Conservation (phyloP, 2,888 invertebrate genomes). For the Drosophila dives region DNA sequence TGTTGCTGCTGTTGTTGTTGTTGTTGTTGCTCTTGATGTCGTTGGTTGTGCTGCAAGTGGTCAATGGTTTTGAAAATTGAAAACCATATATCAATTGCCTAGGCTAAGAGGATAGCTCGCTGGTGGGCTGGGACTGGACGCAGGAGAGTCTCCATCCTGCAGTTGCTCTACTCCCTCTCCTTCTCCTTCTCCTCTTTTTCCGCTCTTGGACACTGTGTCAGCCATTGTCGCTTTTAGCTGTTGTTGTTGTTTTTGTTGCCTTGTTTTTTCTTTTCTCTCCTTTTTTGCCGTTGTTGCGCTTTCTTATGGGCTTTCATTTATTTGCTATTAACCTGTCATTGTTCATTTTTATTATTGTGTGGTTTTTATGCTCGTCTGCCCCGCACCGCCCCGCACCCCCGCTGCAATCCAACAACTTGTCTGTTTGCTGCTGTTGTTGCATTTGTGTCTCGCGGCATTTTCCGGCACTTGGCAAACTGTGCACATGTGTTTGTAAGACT, state of each 20-base stretch:
- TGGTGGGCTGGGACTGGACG: slow-evolving; percentile 6
- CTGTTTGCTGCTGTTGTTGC: slow-evolving; percentile 50
- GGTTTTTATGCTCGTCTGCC: slow-evolving; percentile 67
- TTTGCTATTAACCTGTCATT: slow-evolving; percentile 84
- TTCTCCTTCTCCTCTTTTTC: not conserved
- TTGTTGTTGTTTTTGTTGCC: slow-evolving; percentile 31
- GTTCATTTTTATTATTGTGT: slow-evolving; percentile 83
- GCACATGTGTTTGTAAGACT: slow-evolving; percentile 39
- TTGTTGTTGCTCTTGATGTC: slow-evolving; percentile 16
- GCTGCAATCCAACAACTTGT: slow-evolving; percentile 1
- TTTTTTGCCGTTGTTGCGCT: slow-evolving; percentile 39
- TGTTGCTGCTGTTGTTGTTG: too few relatives aligned
- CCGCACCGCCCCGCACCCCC: slow-evolving; percentile 14
- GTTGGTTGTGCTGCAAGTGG: slow-evolving; percentile 48
- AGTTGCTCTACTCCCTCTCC: not conserved
- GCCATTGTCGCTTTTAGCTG: slow-evolving; percentile 44
- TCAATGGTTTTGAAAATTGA: slow-evolving; percentile 79
- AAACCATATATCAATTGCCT: slow-evolving; percentile 83
- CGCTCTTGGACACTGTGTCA: slow-evolving; percentile 7
- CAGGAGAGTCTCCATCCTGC: slow-evolving; percentile 14
- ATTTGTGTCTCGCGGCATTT: slow-evolving; percentile 74
- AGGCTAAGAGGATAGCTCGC: slow-evolving; percentile 70
- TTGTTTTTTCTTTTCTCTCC: slow-evolving; percentile 18
- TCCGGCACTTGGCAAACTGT: slow-evolving; percentile 67
- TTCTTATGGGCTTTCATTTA: slow-evolving; percentile 83